Percentiles rank a stretch among this genome's conserved stretches.
Conservation (phyloP, 2,797 vertebrate species). For the Hydrocynus forskahlii region DNA sequence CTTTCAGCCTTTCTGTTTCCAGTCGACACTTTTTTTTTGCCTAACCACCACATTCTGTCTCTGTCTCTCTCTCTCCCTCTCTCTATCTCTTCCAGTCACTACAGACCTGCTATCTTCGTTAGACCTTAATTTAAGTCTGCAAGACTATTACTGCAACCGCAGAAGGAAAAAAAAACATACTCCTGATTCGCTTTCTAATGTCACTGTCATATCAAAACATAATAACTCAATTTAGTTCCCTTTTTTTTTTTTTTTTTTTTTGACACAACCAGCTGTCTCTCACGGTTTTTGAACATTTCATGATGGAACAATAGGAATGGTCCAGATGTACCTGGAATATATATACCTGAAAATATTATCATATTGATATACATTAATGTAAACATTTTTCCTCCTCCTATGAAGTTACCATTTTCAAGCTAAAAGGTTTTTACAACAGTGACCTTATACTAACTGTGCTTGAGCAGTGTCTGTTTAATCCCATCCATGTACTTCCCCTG, state of each 20-base stretch:
- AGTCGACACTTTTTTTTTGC: not conserved
- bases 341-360: not conserved
- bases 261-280: not conserved
- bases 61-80: constrained; percentile 12
- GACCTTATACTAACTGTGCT: not conserved
- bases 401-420: not conserved
- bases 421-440: not conserved
- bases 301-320: not conserved
- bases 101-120: constrained; percentile 19
- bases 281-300: not conserved
- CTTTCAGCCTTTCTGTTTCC: constrained; percentile 51
- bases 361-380: not conserved
- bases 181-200: not conserved
- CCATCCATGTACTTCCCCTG: constrained; percentile 35
- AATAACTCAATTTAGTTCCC: not conserved
- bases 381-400: not conserved
- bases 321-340: not conserved
- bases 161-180: constrained; percentile 1
- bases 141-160: constrained; percentile 1
- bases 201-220: not conserved
- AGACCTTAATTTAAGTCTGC: not conserved
- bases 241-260: not conserved
- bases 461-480: not conserved
- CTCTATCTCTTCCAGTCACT: not conserved
- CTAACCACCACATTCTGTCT: constrained; percentile 46